phyloP scores from a whole-genome alignment of 2,797 vertebrate genomes.

The Rhinichthys osculus region DNA sequence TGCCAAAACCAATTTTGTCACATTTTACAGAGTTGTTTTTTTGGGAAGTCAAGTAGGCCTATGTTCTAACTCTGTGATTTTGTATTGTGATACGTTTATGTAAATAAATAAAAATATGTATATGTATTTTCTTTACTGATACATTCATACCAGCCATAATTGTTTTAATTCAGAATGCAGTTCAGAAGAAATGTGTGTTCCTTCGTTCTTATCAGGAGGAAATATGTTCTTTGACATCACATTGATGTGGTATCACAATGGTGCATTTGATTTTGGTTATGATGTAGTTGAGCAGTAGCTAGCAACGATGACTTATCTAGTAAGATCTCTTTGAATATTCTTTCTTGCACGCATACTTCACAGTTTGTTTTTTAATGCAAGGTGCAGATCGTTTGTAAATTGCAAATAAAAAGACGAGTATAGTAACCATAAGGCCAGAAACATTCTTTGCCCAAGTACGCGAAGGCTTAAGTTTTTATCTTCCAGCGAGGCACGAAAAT shows the following conservation, averaged over 20 bases:
- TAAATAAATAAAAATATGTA: neutral
- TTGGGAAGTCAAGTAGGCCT: no score
- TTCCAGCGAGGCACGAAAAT: no score
- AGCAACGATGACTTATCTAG: constrained; percentile 31
- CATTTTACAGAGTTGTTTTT: neutral
- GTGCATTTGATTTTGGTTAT: neutral
- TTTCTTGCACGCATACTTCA: neutral
- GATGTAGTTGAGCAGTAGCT: constrained; percentile 33
- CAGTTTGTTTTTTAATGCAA: neutral
- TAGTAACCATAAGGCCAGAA: neutral
- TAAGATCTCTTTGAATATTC: neutral
- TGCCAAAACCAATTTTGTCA: constrained; percentile 18
- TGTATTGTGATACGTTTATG: neutral
- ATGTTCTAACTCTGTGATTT: neutral
- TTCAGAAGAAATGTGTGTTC: neutral
- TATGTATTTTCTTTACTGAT: neutral
- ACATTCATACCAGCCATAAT: neutral
- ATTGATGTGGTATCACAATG: neutral
- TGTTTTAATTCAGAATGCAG: neutral
- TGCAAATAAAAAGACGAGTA: neutral
- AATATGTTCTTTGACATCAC: constrained; percentile 7
- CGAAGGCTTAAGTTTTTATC: no score
- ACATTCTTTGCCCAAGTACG: no score
- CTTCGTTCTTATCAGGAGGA: neutral
- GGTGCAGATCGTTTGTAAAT: neutral